Conservation (phyloP, 2,888 invertebrate genomes). For the Smittia sp. region DNA sequence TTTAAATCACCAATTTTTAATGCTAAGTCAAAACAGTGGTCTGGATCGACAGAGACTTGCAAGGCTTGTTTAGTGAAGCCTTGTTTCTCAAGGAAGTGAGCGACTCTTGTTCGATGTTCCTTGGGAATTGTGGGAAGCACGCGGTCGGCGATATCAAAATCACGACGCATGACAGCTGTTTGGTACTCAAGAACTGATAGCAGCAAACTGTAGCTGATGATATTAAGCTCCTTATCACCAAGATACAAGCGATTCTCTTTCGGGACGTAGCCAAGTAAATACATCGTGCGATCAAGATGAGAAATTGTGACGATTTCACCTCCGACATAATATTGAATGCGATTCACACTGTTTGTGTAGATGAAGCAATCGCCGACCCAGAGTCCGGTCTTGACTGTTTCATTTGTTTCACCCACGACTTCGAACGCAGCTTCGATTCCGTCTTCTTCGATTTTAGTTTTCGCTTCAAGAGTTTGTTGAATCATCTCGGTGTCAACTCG, state of each 20-base stretch:
- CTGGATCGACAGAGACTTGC: conserved; percentile 95
- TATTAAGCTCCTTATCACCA: conserved; percentile 95
- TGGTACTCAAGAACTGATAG: conserved; percentile 97
- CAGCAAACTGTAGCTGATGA: conserved; percentile 90
- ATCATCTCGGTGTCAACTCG: conserved; percentile 83
- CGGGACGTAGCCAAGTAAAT: conserved; percentile 93
- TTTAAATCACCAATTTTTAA: conserved; percentile 83
- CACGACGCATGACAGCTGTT: conserved; percentile 98
- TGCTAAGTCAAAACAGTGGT: conserved; percentile 96
- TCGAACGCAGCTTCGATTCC: conserved; percentile 96
- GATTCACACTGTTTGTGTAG: conserved; percentile 95
- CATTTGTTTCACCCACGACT: conserved; percentile 84
- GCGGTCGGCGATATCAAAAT: conserved; percentile 92
- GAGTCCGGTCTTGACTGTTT: conserved; percentile 88
- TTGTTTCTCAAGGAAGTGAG: conserved; percentile 99
- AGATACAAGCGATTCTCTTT: conserved; percentile 92
- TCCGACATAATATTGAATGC: conserved; percentile 98
- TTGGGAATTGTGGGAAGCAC: conserved; percentile 93
- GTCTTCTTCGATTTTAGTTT: conserved; percentile 79
- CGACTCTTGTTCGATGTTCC: conserved; percentile 95
- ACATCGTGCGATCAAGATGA: conserved; percentile 95
- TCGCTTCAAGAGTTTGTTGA: conserved; percentile 70
- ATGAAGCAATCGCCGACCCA: conserved; percentile 99
- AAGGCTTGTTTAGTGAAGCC: conserved; percentile 97
- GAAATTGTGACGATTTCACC: conserved; percentile 98